Evolutionary conservation across 2,797 vertebrate genomes (phyloP).

Genomic region (Acipenser oxyrinchus): DNA sequence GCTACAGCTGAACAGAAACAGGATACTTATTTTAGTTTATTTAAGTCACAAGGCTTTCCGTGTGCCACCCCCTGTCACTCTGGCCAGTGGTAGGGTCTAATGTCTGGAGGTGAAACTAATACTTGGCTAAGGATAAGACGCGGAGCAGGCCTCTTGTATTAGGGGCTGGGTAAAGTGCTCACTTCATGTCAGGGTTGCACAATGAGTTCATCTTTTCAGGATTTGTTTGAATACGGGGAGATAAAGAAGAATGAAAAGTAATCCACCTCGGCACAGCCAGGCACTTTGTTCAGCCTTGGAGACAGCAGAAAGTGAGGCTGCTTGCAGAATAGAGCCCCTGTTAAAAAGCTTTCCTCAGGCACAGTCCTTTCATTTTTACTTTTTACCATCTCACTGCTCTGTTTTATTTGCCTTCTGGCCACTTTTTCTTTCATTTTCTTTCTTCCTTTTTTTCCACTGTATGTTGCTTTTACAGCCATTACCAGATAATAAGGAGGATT

Average conservation of each 20-base stretch:
- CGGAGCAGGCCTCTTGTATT: constrained; percentile 41
- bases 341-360: background rate
- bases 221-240: constrained; percentile 46
- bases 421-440: constrained; percentile 5
- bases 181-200: constrained; percentile 38
- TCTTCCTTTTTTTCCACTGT: constrained; percentile 36
- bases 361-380: constrained; percentile 39
- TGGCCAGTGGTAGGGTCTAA: constrained; percentile 61
- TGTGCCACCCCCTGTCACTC: constrained; percentile 42
- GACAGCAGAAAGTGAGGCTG: background rate
- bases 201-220: constrained; percentile 57
- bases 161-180: constrained; percentile 41
- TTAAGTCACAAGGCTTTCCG: constrained; percentile 32
- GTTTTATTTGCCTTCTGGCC: constrained; percentile 40
- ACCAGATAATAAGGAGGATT: constrained; percentile 52
- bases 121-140: constrained; percentile 65
- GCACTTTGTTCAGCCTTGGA: constrained; percentile 1
- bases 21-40: constrained; percentile 24
- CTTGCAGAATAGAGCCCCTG: constrained; percentile 8
- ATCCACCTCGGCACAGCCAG: background rate
- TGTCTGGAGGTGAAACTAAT: constrained; percentile 63
- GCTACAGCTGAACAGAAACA: constrained; percentile 4
- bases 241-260: constrained; percentile 44
- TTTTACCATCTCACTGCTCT: constrained; percentile 29
- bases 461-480: constrained; percentile 55